Conservation (phyloP, 2,113 vertebrate genomes). For the Oryzias melastigma region DNA sequence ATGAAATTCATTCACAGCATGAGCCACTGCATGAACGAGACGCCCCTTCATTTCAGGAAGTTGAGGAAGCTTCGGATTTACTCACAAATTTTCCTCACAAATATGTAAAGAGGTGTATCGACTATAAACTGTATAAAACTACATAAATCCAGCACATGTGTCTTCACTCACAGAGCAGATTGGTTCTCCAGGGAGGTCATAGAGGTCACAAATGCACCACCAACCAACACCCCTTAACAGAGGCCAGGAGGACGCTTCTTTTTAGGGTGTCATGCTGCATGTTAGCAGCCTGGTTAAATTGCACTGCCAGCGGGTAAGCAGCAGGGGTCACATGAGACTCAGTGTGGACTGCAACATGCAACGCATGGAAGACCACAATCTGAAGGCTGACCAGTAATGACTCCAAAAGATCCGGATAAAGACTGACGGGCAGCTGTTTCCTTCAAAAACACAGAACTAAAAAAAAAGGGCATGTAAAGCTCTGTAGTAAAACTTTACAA, state of each 20-base stretch:
- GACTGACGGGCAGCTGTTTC: slow-evolving; percentile 64
- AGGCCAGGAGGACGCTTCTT: slow-evolving; percentile 46
- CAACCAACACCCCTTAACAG: slow-evolving; percentile 1
- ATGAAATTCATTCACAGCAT: slow-evolving; percentile 58
- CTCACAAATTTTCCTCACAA: slow-evolving; percentile 10
- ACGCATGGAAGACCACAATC: slow-evolving; percentile 72
- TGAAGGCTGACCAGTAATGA: slow-evolving; percentile 73
- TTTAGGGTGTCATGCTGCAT: slow-evolving; percentile 66
- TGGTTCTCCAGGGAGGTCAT: slow-evolving; percentile 54
- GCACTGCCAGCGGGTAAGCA: slow-evolving; percentile 78
- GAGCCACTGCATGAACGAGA: slow-evolving; percentile 38
- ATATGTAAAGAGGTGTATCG: slow-evolving; percentile 33
- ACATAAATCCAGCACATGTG: slow-evolving; percentile 23
- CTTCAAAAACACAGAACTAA: slow-evolving; percentile 38
- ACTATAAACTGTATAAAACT: slow-evolving; percentile 39
- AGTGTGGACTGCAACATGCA: slow-evolving; percentile 68
- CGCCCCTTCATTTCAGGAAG: slow-evolving; percentile 41
- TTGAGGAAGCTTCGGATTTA: slow-evolving; percentile 41
- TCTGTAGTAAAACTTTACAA: slow-evolving; percentile 38
- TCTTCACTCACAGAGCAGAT: slow-evolving; percentile 39
- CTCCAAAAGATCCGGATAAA: slow-evolving; percentile 72
- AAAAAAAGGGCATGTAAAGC: slow-evolving; percentile 23
- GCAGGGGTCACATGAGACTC: slow-evolving; percentile 82
- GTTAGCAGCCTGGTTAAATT: slow-evolving; percentile 78
- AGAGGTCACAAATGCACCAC: slow-evolving; percentile 28